Base-by-base conservation (phyloP, 2,888 invertebrate species). In the Amphipoea oculea region DNA sequence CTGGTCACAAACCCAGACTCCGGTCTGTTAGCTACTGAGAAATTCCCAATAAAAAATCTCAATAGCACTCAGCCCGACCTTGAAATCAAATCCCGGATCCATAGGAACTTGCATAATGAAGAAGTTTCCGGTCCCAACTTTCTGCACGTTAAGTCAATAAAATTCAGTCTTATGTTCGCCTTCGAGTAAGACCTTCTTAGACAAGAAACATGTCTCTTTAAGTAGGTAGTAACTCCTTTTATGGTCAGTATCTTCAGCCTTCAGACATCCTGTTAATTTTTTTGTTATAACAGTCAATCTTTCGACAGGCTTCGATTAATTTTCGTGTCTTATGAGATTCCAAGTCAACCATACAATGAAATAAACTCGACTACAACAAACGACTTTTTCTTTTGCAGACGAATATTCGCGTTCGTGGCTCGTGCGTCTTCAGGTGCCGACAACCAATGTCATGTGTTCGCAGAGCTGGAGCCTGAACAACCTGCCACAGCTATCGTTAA, bases 361-460 rank as follows among this genome's bases (percentile, higher is more conserved):
- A 57, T 23, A 48, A 36, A 29, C 42, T 29, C 17, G 11, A 42
- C 14, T 62, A 45, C 23, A 76, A 68, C 12, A 40, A 68, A 40
- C 20, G 2, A 29, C 0, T 11, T 2, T 36, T 36, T 40, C 23
- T 72, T 51, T 71, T 83, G 36, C 97, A 99, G 99, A 93, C 98
- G 99, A 88, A 98, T 99, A 89, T 99, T 99, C 95, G 99, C 99
- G 73, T 99, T 99, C 96, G 99, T 99, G 88, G 99, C 99, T 48
- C 98, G 97, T 51, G 98, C 92, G 98, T 99, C 96, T 2, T 98
- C 98, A 67, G 98, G 98, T 77, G 98, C 98, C 89, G 99, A 99
- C 96, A 99, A 99, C 97, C 99, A 99, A 96, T 99, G 99, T 96
- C 99, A 99, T 97, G 98, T 99, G 87, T 99, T 99, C 96, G 99